Base-by-base conservation (phyloP, 2,888 invertebrate genomes). In the Bombylius major region DNA sequence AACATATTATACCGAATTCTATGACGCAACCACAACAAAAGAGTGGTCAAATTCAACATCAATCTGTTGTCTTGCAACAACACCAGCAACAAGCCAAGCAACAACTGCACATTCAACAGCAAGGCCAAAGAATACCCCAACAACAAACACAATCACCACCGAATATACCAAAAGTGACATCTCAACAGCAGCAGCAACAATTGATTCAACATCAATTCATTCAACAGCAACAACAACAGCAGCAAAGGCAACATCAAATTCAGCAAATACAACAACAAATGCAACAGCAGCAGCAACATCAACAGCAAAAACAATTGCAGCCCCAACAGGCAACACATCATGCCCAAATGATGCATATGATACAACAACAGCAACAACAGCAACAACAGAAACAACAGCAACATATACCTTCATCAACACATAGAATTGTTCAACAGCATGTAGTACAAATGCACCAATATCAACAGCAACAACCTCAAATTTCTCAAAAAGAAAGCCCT, bases 241-340 rank as follows among this genome's bases (percentile, higher is more conserved):
- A 65, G 42, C 62, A 62, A 23, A 51, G 62, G 47, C 59, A 60
- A 51, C 65, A 62, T 50, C 64, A 64, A 50, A 23, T 23, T 3
- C 70, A 70, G 50, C 69, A 68, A 56, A 68, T 68, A 9, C 70
- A 70, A 53, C 68, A 70, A 39, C 69, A 71, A 55, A 70, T 71
- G 56, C 67, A 70, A 33, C 69, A 70, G 13, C 65, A 65, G 54
- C 60, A 60, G 51, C 64, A 64, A 52, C 51, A 50, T 5, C 47
- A 58, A 13, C 47, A 55, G 13, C 50, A 51, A 44, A 47, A 48
- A 13, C 32, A 47, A 13, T 45, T 47, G 42, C 31, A 42, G 5
- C 50, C 39, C 9, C 9, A 42, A 23, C 50, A 50, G 11, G 14
- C 39, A 39, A 23, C 14, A 47, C 68, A 67, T 13, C 67, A 66